Conservation (phyloP, 2,113 vertebrate genomes). For the Rhinoptilus africanus region DNA sequence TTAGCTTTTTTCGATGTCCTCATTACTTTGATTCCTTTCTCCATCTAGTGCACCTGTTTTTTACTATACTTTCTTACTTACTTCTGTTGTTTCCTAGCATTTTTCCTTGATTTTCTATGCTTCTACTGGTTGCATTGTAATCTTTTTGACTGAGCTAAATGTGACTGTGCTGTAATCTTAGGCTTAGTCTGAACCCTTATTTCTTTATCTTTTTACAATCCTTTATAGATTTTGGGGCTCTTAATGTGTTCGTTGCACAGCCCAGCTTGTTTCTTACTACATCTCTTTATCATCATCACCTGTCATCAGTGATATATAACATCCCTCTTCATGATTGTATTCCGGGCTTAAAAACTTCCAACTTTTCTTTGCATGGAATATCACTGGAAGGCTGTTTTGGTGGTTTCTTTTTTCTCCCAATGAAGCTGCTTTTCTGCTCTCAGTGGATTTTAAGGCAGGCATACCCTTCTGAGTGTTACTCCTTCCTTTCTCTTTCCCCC, state of each 20-base stretch:
- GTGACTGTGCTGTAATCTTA: not conserved
- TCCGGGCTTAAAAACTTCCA: not conserved
- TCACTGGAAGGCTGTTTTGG: not conserved
- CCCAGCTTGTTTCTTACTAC: not conserved
- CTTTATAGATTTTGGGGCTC: not conserved
- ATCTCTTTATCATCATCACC: not conserved
- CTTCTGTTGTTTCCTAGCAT: not conserved
- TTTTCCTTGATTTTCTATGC: not conserved
- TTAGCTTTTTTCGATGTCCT: not conserved
- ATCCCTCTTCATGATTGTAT: not conserved
- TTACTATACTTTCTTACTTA: not conserved
- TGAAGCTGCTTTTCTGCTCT: not conserved
- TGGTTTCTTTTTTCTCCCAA: not conserved
- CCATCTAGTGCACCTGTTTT: not conserved
- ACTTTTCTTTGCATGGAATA: not conserved
- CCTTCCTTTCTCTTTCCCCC: not conserved
- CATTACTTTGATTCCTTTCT: not conserved
- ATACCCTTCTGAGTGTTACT: not conserved
- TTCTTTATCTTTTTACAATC: not conserved
- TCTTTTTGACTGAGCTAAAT: not conserved
- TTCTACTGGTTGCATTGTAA: not conserved
- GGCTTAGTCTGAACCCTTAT: not conserved
- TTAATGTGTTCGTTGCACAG: not conserved
- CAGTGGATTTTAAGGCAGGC: not conserved
- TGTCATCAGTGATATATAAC: rapidly evolving